Evolutionary conservation across 2,113 vertebrate species (phyloP).

Genomic region (Podarcis muralis): DNA sequence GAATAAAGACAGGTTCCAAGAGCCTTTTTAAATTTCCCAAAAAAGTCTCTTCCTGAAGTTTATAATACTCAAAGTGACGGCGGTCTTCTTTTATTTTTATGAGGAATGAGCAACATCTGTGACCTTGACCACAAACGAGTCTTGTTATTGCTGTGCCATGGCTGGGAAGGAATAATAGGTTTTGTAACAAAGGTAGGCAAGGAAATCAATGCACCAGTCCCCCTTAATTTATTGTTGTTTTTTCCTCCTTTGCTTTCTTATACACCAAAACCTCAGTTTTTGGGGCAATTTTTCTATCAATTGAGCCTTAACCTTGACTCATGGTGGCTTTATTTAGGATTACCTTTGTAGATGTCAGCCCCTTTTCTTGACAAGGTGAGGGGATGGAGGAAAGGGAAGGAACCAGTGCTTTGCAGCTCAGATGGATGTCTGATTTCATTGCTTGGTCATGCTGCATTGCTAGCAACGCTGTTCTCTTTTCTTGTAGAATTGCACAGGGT

Average conservation of each 20-base stretch:
- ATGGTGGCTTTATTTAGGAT: neutral
- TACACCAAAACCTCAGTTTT: neutral
- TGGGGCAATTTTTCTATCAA: neutral
- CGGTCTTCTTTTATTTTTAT: rapidly evolving
- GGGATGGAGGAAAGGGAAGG: neutral
- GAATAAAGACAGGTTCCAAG: too few species aligned
- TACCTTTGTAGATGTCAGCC: neutral
- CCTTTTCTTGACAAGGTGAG: neutral
- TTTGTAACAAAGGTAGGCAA: neutral
- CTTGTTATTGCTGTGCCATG: neutral
- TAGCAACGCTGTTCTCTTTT: neutral
- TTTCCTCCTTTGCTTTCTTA: constrained; percentile 5
- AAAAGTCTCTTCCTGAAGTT: neutral
- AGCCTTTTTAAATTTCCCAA: too few species aligned
- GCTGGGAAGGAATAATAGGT: neutral
- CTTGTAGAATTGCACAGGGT: neutral
- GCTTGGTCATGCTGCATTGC: neutral
- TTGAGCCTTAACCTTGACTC: constrained; percentile 10
- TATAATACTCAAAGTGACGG: neutral
- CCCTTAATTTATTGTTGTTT: neutral
- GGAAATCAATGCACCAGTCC: neutral
- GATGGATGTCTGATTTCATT: neutral
- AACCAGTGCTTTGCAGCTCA: neutral
- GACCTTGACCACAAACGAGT: neutral
- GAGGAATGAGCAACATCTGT: neutral